Conservation (phyloP, 2,797 vertebrate genomes). For the Nyctalus aviator region DNA sequence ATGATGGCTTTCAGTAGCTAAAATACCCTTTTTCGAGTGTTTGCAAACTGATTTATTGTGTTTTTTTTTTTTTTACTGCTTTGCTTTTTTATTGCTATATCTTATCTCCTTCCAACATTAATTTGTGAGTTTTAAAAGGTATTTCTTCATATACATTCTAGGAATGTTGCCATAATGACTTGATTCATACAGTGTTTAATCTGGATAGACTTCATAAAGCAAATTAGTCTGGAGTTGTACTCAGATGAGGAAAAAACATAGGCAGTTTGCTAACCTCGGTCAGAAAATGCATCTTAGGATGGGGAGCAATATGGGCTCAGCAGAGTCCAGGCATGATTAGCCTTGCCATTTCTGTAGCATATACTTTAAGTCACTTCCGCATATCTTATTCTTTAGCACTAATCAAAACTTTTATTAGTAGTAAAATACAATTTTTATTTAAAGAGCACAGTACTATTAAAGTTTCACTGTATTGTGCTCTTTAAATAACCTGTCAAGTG, state of each 20-base stretch:
- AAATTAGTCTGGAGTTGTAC: neutral
- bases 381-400: neutral
- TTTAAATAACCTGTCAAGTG: neutral
- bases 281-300: neutral
- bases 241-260: neutral
- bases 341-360: neutral
- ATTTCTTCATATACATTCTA: neutral
- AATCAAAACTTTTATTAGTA: neutral
- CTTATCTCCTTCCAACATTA: neutral
- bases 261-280: neutral
- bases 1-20: neutral
- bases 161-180: neutral
- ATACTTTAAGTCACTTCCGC: neutral
- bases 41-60: neutral
- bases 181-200: neutral
- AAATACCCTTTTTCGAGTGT: neutral
- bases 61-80: neutral
- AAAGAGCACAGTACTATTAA: neutral
- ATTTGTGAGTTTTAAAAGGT: constrained; percentile 40
- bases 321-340: neutral
- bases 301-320: neutral
- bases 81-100: neutral
- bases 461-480: neutral
- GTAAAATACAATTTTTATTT: neutral
- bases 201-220: neutral